Conservation (phyloP, 2,797 vertebrate genomes). For the Buphagus erythrorhynchus region DNA sequence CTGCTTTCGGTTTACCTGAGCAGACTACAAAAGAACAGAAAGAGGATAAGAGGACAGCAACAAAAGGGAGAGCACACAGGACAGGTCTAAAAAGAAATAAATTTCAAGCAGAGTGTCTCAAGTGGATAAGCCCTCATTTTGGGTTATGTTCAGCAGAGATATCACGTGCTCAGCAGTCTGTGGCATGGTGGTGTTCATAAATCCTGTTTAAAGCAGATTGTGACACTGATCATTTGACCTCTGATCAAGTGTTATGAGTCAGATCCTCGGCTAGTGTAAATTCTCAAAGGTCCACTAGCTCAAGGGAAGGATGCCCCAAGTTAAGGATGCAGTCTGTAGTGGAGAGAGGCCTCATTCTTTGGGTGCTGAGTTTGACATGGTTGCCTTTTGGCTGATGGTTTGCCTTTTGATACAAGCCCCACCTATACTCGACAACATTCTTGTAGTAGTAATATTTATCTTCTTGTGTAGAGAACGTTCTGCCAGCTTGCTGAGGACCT, state of each 20-base stretch:
- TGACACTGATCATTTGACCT: background rate
- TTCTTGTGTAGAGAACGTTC: background rate
- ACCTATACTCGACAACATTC: background rate
- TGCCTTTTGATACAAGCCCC: background rate
- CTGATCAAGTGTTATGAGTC: background rate
- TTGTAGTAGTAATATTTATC: background rate
- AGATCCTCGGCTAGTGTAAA: background rate
- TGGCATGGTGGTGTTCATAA: background rate
- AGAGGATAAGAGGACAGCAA: background rate
- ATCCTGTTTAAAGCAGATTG: background rate
- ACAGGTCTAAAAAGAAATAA: background rate
- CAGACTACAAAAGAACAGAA: constrained; percentile 30
- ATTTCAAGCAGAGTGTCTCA: background rate
- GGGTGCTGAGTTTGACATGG: background rate
- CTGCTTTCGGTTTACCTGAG: constrained; percentile 36
- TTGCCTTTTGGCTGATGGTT: background rate
- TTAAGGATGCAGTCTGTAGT: background rate
- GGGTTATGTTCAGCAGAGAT: background rate
- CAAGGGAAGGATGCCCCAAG: background rate
- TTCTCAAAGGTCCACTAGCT: background rate
- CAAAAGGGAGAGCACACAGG: background rate
- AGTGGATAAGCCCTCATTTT: background rate
- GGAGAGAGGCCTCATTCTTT: background rate
- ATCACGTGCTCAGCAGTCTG: fast-evolving
- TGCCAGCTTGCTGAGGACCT: background rate